Conservation (phyloP, 1,140 invertebrate genomes). For the Cryptotermes secundus region DNA sequence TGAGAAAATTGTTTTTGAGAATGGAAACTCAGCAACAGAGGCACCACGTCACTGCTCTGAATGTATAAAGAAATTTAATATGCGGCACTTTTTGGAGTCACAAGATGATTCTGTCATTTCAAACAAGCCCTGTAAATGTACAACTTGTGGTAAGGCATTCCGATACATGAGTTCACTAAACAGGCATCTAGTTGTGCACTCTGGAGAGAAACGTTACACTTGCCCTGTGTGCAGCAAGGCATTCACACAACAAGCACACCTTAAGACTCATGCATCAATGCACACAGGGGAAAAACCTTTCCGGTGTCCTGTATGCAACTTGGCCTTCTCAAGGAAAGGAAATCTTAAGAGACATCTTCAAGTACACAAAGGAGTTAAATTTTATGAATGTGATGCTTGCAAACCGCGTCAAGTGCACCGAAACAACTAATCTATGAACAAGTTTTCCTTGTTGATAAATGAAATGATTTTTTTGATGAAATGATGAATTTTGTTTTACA, state of each 20-base stretch:
- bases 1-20: background rate
- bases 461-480: too few species aligned
- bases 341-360: background rate
- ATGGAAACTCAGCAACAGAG: background rate
- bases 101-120: background rate
- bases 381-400: slow-evolving; percentile 11
- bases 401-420: background rate
- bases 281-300: background rate
- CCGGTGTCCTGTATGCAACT: background rate
- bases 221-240: slow-evolving; percentile 45
- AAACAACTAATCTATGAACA: background rate
- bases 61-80: background rate
- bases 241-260: slow-evolving; percentile 25
- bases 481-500: too few species aligned
- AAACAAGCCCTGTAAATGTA: slow-evolving; percentile 50
- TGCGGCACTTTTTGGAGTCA: background rate
- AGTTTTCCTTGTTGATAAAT: too few species aligned
- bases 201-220: slow-evolving; percentile 48
- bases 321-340: slow-evolving; percentile 1
- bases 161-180: slow-evolving; percentile 31
- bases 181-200: slow-evolving; percentile 34
- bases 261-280: slow-evolving; percentile 1
- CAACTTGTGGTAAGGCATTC: slow-evolving; percentile 42
- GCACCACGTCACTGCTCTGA: background rate
- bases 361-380: slow-evolving; percentile 6